Evolutionary conservation across 2,797 vertebrate genomes (phyloP).

Genomic region (Notolabrus celidotus): DNA sequence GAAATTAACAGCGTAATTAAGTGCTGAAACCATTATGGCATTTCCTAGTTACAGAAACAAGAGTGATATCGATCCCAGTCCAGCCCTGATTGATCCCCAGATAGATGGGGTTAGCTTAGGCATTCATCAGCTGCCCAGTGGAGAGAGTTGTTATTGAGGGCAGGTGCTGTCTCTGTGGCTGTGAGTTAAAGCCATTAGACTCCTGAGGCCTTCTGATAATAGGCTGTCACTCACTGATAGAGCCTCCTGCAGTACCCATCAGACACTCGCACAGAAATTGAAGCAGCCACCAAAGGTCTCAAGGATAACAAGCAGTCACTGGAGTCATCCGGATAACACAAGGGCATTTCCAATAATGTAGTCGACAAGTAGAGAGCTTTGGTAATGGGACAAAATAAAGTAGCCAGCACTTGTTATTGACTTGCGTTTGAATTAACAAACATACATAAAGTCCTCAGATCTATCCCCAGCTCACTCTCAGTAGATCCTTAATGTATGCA

Average conservation of each 20-base stretch:
- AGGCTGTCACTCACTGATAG: slow-evolving; percentile 82
- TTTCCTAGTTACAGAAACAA: slow-evolving; percentile 88
- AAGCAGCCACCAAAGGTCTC: slow-evolving; percentile 74
- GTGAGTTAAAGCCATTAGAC: slow-evolving; percentile 87
- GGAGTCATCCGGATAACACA: slow-evolving; percentile 68
- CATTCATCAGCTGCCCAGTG: slow-evolving; percentile 84
- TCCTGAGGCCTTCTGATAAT: slow-evolving; percentile 85
- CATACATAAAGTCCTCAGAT: slow-evolving; percentile 21
- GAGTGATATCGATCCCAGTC: slow-evolving; percentile 84
- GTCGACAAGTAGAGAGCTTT: slow-evolving; percentile 47
- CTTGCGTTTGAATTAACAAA: slow-evolving; percentile 41
- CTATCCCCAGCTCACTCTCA: slow-evolving; percentile 19
- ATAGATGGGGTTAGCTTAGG: slow-evolving; percentile 84
- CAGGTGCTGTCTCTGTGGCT: slow-evolving; percentile 81
- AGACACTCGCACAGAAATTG: slow-evolving; percentile 73
- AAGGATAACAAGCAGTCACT: slow-evolving; percentile 75
- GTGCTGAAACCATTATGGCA: slow-evolving; percentile 83
- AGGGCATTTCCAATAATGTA: slow-evolving; percentile 56
- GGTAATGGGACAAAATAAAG: slow-evolving; percentile 50
- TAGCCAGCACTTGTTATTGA: slow-evolving; percentile 27
- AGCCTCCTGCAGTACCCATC: slow-evolving; percentile 68
- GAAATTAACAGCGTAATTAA: slow-evolving; percentile 88
- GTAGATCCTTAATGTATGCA: slow-evolving; percentile 25
- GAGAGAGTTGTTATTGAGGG: slow-evolving; percentile 84
- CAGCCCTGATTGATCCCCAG: slow-evolving; percentile 84